phyloP scores from a whole-genome alignment of 2,797 vertebrate species.

The Crenuchus spilurus region DNA sequence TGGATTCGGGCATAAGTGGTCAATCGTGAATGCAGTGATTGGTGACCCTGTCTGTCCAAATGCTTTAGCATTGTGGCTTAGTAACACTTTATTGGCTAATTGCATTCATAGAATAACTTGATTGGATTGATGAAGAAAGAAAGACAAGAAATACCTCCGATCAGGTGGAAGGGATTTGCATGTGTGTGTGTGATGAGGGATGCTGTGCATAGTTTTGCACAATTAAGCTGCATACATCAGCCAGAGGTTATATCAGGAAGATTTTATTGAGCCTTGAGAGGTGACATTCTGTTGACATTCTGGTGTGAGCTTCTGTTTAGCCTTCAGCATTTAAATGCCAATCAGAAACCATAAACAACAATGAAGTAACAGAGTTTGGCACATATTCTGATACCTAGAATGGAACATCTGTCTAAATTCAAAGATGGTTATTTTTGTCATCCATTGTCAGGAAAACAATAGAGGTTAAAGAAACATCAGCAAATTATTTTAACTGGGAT shows the following conservation, averaged over 20 bases:
- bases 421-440: too few relatives aligned
- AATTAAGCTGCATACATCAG: not conserved
- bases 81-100: constrained; percentile 42
- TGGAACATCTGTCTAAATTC: too few relatives aligned
- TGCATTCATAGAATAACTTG: constrained; percentile 54
- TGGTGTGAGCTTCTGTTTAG: constrained; percentile 20
- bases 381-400: too few relatives aligned
- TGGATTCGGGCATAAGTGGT: constrained; percentile 30
- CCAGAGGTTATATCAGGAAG: not conserved
- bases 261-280: not conserved
- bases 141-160: not conserved
- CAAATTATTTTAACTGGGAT: too few relatives aligned
- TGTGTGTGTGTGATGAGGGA: constrained; percentile 2
- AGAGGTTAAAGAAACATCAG: too few relatives aligned
- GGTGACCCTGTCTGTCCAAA: not conserved
- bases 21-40: constrained; percentile 6
- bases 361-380: not conserved
- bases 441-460: too few relatives aligned
- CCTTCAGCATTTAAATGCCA: constrained; percentile 6
- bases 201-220: not conserved
- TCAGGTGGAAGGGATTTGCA: constrained; percentile 4
- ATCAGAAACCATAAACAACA: not conserved
- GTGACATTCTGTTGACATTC: constrained; percentile 17
- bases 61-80: constrained; percentile 8
- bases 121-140: constrained; percentile 55